phyloP scores from a whole-genome alignment of 1,140 invertebrate species.

The Ooceraea biroi region DNA sequence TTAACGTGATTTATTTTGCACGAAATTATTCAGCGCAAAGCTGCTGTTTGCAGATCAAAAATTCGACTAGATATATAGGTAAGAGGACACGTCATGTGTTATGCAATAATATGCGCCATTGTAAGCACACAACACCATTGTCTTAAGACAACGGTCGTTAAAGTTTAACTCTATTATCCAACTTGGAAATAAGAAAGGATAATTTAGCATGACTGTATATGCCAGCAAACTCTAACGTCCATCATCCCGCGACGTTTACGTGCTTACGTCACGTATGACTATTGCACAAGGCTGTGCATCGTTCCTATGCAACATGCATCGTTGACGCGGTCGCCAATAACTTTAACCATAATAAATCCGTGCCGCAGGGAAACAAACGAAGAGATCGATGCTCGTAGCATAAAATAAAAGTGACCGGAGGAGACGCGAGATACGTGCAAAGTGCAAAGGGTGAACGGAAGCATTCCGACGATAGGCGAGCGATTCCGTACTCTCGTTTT shows the following conservation, averaged over 20 bases:
- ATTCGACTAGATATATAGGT: conserved; percentile 2
- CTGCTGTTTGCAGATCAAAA: conserved; percentile 1
- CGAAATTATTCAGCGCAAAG: conserved; percentile 10
- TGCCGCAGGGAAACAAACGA: background rate
- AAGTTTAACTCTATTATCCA: conserved; percentile 40
- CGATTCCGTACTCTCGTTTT: too few species aligned
- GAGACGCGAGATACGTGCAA: too few species aligned
- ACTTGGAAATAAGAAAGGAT: conserved; percentile 49
- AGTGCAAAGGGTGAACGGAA: too few species aligned
- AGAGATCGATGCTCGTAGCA: background rate
- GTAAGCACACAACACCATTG: conserved; percentile 33
- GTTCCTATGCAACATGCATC: background rate
- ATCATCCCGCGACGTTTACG: conserved; percentile 18
- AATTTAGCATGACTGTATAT: conserved; percentile 40
- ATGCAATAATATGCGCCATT: conserved; percentile 23
- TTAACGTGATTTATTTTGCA: background rate
- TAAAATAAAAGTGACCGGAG: too few species aligned
- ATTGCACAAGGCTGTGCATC: background rate
- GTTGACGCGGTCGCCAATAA: conserved; percentile 8
- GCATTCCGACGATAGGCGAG: too few species aligned
- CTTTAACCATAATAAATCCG: background rate
- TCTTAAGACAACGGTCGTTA: conserved; percentile 26
- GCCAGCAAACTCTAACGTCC: conserved; percentile 35
- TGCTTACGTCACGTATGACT: background rate
- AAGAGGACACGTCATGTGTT: conserved; percentile 4